Evolutionary conservation across 2,888 invertebrate genomes (phyloP).

Genomic region (Xanthorhoe spadicearia): DNA sequence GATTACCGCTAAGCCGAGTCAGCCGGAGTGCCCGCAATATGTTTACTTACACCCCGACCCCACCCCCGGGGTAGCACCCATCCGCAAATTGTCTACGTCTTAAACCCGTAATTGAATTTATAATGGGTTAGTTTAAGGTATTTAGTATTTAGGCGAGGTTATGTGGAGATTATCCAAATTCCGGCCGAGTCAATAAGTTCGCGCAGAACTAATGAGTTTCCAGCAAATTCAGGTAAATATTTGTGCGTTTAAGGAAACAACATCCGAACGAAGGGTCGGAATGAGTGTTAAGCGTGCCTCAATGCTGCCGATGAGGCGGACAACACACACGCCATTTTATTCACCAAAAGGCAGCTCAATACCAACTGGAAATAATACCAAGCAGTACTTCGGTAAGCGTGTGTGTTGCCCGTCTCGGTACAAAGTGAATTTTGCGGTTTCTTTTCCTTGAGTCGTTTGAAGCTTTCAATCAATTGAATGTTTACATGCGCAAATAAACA

Average conservation of each 20-base stretch:
- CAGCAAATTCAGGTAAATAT: conserved; percentile 16
- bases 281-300: conserved; percentile 11
- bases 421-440: conserved; percentile 24
- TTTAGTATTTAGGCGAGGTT: conserved; percentile 67
- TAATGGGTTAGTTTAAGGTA: conserved; percentile 80
- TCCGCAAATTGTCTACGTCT: conserved; percentile 75
- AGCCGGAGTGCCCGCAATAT: conserved; percentile 71
- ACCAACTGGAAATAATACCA: too few relatives aligned
- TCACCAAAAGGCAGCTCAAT: not conserved
- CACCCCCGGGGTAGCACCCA: conserved; percentile 44
- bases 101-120: conserved; percentile 81
- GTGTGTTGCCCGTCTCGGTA: conserved; percentile 1
- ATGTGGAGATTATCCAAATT: conserved; percentile 42
- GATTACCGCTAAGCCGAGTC: conserved; percentile 56
- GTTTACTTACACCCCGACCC: conserved; percentile 56
- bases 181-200: conserved; percentile 36
- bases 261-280: conserved; percentile 10
- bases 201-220: conserved; percentile 37
- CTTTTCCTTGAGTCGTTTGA: conserved; percentile 20
- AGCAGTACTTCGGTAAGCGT: not conserved
- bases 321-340: not conserved
- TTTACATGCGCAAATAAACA: conserved; percentile 5
- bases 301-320: conserved; percentile 3
- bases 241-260: conserved; percentile 22
- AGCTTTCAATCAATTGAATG: conserved; percentile 14